Evolutionary conservation across 2,888 invertebrate genomes (phyloP).

Genomic region (Pterobdella sp.): DNA sequence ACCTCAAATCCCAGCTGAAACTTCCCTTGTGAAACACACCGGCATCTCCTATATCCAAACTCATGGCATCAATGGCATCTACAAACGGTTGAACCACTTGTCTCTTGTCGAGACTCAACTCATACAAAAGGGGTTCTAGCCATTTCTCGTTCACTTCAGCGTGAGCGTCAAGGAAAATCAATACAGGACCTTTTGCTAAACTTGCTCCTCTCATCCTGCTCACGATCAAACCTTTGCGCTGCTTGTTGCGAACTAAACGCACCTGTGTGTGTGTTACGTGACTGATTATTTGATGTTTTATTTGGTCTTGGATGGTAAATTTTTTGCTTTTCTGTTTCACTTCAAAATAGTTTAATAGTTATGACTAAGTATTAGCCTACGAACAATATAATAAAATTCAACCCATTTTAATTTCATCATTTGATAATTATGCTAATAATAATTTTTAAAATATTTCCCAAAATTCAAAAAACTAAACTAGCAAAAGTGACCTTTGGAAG

Average conservation of each 20-base stretch:
- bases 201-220: constrained; percentile 35
- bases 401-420: no score
- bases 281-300: not conserved
- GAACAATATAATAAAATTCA: not conserved
- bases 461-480: no score
- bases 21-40: constrained; percentile 30
- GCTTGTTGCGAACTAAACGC: constrained; percentile 33
- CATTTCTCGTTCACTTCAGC: constrained; percentile 37
- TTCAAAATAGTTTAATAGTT: not conserved
- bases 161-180: constrained; percentile 39
- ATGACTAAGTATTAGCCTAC: not conserved
- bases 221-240: constrained; percentile 35
- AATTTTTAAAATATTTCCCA: no score
- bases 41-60: constrained; percentile 19
- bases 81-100: constrained; percentile 36
- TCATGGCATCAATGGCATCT: constrained; percentile 34
- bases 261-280: constrained; percentile 37
- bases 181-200: constrained; percentile 28
- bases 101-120: constrained; percentile 30
- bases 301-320: not conserved
- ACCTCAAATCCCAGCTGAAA: constrained; percentile 38
- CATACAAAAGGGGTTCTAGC: constrained; percentile 36
- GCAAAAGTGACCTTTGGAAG: constrained; percentile 35
- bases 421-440: no score
- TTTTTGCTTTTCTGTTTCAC: not conserved